Conservation (phyloP, 2,888 invertebrate genomes). For the Branchipolynoe longqiensis region DNA sequence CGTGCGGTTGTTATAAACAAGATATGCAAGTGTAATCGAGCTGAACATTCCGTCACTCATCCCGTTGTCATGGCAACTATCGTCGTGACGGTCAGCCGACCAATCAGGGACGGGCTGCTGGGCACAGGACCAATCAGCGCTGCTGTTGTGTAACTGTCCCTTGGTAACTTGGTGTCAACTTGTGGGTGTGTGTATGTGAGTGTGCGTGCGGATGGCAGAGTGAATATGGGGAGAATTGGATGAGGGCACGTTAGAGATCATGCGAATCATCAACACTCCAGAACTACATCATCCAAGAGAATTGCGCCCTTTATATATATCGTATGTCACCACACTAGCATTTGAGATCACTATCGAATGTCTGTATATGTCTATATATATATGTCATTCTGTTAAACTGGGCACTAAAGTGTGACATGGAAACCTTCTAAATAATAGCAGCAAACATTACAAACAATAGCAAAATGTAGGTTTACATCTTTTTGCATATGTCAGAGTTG, state of each 20-base stretch:
- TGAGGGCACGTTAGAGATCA: not conserved
- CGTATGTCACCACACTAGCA: too few species aligned
- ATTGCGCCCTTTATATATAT: too few species aligned
- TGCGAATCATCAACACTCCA: not conserved
- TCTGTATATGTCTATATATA: too few species aligned
- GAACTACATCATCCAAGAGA: too few species aligned
- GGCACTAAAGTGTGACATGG: too few species aligned
- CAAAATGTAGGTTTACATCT: too few species aligned
- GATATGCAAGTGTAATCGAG: constrained; percentile 34
- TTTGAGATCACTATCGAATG: too few species aligned
- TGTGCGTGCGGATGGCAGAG: not conserved
- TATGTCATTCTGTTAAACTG: too few species aligned
- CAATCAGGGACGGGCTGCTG: not conserved
- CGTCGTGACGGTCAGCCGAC: not conserved
- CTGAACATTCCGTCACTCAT: constrained; percentile 53
- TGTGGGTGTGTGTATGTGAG: not conserved
- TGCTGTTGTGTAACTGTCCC: constrained; percentile 13
- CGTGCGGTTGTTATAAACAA: not conserved
- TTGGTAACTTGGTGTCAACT: constrained; percentile 10
- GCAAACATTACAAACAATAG: too few species aligned
- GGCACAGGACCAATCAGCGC: not conserved
- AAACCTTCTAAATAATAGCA: too few species aligned
- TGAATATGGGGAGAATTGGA: not conserved
- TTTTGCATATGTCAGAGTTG: too few species aligned
- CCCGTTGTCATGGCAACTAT: constrained; percentile 13